Base-by-base conservation (phyloP, 1,140 invertebrate genomes). In the Geopemphigus sp. region DNA sequence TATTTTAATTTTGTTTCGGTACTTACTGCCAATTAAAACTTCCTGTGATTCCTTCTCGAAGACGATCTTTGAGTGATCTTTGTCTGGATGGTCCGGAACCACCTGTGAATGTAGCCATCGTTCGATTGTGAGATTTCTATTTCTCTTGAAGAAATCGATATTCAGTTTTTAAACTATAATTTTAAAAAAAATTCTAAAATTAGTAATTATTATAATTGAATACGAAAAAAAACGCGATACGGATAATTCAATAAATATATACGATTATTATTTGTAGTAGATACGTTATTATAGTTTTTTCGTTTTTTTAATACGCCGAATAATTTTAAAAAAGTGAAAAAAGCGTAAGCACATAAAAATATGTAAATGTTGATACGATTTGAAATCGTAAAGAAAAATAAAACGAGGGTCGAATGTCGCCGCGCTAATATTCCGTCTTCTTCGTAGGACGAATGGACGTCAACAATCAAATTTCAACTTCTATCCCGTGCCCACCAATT, bases 21-120 rank as follows among this genome's bases (percentile, higher is more conserved):
- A 84, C 84, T 85, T 83, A 85, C 85, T 84, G 84, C 85, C 84
- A 85, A 64, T 84, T 83, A 68, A 84, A 83, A 73, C 83, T 84
- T 53, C 84, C 84, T 14, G 85, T 82, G 63, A 86, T 86, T 32
- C 85, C 85, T 81, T 86, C 84, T 50, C 85, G 82, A 29, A 86
- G 84, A n/a, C 85, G 81, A 80, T 86, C 85, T 82, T 84, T 85
- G 53, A 86, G 83, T 3, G 85, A 86, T 29, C 85, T 81, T 81
- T 86, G 85, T 14, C 85, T 83, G 22, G 83, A 83, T 22, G 85
- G 85, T 17, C 84, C 80, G 17, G 70, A 61, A 73, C 66, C 61
- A 63, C 68, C 73, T 39, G 59, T 81, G 17, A 78, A 78, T 6
- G 74, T 78, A 26, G 57, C 74, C 74, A 78, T 78, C 14, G 22